phyloP scores from a whole-genome alignment of 2,113 vertebrate genomes.

The Prunella fulvescens region DNA sequence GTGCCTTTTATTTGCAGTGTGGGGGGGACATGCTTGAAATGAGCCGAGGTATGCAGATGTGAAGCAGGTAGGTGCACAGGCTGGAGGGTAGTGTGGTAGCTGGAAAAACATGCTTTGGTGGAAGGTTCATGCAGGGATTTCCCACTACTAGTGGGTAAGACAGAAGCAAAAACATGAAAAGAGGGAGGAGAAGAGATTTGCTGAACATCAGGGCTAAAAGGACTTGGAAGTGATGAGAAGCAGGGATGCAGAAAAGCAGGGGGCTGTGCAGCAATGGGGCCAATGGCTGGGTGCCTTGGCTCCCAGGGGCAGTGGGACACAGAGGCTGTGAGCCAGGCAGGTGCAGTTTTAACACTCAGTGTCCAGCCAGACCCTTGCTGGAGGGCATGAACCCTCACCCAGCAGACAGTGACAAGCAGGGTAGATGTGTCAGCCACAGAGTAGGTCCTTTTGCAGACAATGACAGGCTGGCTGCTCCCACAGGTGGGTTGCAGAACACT shows the following conservation, averaged over 20 bases:
- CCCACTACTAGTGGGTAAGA: rapidly evolving
- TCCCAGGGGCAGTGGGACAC: background rate
- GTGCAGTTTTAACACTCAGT: background rate
- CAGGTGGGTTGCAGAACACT: background rate
- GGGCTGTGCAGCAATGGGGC: rapidly evolving
- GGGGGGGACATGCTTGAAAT: background rate
- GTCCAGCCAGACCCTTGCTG: background rate
- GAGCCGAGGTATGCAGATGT: rapidly evolving
- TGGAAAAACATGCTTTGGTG: background rate
- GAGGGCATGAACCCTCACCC: rapidly evolving
- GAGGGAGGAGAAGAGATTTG: background rate
- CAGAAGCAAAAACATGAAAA: background rate
- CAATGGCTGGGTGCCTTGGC: rapidly evolving
- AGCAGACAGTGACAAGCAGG: rapidly evolving
- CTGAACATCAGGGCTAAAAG: background rate
- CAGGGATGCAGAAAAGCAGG: background rate
- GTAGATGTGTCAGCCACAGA: background rate
- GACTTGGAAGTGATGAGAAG: background rate
- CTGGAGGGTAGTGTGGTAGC: background rate
- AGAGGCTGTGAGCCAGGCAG: background rate
- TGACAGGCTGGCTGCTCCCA: background rate
- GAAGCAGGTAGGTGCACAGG: background rate
- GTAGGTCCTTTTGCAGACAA: background rate
- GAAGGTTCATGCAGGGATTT: background rate
- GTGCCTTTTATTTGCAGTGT: rapidly evolving